Percentiles rank a stretch among this genome's conserved stretches.
Evolutionary conservation across 2,888 invertebrate species (phyloP).

Genomic region (Philaethria dido): DNA sequence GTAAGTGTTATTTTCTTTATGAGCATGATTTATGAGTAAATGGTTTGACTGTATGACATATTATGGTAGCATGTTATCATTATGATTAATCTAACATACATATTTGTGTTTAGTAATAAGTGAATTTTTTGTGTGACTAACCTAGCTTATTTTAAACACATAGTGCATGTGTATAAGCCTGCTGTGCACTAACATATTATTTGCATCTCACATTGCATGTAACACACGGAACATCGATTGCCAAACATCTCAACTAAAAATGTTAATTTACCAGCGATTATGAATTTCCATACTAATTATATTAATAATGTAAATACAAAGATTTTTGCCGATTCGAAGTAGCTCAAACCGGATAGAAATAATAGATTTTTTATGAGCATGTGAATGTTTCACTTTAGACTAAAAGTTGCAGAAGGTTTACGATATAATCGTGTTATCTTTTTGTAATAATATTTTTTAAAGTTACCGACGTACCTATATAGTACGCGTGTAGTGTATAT

Average conservation of each 20-base stretch:
- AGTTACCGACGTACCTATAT: neutral
- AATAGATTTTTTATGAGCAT: neutral
- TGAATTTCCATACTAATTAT: neutral
- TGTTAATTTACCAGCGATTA: conserved; percentile 3
- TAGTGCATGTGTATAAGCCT: conserved; percentile 26
- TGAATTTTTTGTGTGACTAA: neutral
- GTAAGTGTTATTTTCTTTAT: conserved; percentile 8
- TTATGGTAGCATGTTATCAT: neutral
- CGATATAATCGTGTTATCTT: no score
- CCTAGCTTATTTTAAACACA: conserved; percentile 4
- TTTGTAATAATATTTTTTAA: neutral
- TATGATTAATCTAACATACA: neutral
- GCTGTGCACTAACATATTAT: conserved; percentile 26
- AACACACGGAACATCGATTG: conserved; percentile 28
- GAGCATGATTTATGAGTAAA: neutral
- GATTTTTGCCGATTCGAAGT: conserved; percentile 1
- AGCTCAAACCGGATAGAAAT: neutral
- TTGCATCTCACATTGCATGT: conserved; percentile 24
- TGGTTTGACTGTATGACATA: neutral
- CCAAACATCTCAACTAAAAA: conserved; percentile 25
- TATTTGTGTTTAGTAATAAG: neutral
- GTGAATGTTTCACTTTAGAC: neutral
- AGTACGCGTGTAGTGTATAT: neutral
- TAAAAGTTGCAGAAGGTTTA: neutral
- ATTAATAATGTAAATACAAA: conserved; percentile 17